Evolutionary conservation across 2,888 invertebrate genomes (phyloP), one percentile per base, ranked within the genome.

Genomic region (Eucera pruinosa): DNA sequence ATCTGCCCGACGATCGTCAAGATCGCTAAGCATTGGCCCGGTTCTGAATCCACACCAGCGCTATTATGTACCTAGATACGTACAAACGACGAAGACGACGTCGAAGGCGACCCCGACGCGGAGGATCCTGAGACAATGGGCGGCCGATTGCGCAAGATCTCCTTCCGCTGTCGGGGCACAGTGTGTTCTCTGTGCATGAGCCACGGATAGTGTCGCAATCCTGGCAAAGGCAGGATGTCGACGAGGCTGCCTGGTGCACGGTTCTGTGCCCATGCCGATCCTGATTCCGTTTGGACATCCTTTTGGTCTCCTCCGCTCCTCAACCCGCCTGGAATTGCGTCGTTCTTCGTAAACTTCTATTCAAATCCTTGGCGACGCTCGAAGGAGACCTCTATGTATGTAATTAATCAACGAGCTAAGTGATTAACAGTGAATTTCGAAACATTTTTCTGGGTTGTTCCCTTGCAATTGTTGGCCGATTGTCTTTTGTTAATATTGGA

Each of bases 211-310:
- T 91, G 90, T 90, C 88, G 90, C 89, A 91, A 90, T 87, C 78
- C 87, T 83, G 83, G 87, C 81, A 57, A 66, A 83, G 84, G 87
- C 91, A 90, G 91, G 91, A 91, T 91, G 91, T 91, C 89, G 91
- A 87, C 91, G 91, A 91, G 90, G 91, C 90, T 91, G 90, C 88
- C 80, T 84, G 72, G 81, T 83, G 84, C 87, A 87, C 87, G 87
- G 80, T 88, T 87, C 88, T 84, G 77, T 88, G 86, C 83, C 83
- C 88, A 84, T 86, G 87, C 84, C 78, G 88, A 89, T 89, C 88
- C 88, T 87, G 88, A 89, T 89, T 88, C 87, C 83, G 73, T 78
- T 78, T 80, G 75, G 74, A 69, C 80, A 83, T 83, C 80, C 81
- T 81, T 79, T 68, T 50, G 67, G 66, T 71, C 57, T 60, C 57